phyloP scores from a whole-genome alignment of 2,888 invertebrate genomes.

The Euzophera pinguis region DNA sequence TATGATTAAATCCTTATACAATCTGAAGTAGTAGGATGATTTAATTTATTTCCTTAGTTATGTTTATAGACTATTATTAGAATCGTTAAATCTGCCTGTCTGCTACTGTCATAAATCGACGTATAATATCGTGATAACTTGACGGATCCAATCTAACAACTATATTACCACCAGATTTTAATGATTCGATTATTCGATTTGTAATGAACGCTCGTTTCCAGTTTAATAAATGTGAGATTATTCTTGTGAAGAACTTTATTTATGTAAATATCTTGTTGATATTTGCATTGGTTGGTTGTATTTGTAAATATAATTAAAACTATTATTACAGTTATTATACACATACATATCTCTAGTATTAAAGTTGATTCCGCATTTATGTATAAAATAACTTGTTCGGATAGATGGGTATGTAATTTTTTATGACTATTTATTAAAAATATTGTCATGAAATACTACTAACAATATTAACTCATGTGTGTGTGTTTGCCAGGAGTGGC shows the following conservation, averaged over 20 bases:
- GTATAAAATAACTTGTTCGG: too few relatives aligned
- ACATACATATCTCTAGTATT: too few relatives aligned
- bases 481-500: not conserved
- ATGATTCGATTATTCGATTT: constrained; percentile 31
- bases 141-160: not conserved
- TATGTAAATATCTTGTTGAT: constrained; percentile 36
- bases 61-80: not conserved
- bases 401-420: not conserved
- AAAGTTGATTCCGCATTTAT: not conserved
- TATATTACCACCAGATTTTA: not conserved
- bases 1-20: too few relatives aligned
- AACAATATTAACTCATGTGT: not conserved
- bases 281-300: constrained; percentile 34
- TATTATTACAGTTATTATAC: not conserved
- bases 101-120: not conserved
- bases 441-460: not conserved
- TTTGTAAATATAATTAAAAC: not conserved
- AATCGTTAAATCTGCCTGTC: not conserved
- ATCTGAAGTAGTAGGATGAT: too few relatives aligned
- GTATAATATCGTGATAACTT: not conserved
- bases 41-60: too few relatives aligned
- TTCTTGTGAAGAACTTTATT: not conserved
- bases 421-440: not conserved
- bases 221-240: too few relatives aligned
- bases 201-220: constrained; percentile 14